Conservation (phyloP, 2,888 invertebrate genomes). For the Dascillus cervinus region DNA sequence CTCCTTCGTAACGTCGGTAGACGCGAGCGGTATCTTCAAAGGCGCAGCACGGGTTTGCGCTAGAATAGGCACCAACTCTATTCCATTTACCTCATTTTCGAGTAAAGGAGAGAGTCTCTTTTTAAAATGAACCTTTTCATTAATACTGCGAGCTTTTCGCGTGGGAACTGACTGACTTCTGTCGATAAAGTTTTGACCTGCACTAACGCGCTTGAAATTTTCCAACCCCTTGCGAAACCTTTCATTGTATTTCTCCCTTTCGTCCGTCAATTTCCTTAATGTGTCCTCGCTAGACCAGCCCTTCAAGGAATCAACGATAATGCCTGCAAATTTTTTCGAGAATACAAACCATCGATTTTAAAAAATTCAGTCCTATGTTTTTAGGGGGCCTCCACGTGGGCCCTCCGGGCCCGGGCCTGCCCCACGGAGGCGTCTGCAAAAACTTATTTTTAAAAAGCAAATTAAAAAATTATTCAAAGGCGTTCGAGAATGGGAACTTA, state of each 20-base stretch:
- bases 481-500: conserved; percentile 32
- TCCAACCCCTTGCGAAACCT: conserved; percentile 11
- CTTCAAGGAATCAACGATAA: too few relatives aligned
- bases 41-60: conserved; percentile 56
- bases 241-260: conserved; percentile 15
- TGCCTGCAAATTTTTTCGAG: conserved; percentile 11
- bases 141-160: too few relatives aligned
- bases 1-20: conserved; percentile 49
- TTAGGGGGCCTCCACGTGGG: conserved; percentile 66
- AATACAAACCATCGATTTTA: conserved; percentile 60
- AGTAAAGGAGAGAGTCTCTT: conserved; percentile 10
- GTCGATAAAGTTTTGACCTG: conserved; percentile 2
- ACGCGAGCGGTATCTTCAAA: conserved; percentile 47
- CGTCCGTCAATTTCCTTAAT: conserved; percentile 31
- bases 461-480: conserved; percentile 4
- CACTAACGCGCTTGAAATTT: conserved; percentile 10
- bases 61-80: conserved; percentile 69
- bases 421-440: conserved; percentile 51
- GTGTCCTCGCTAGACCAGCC: conserved; percentile 41
- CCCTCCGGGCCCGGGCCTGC: conserved; percentile 64
- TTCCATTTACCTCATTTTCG: conserved; percentile 43
- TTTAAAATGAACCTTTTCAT: conserved; percentile 3
- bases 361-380: conserved; percentile 64
- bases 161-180: too few relatives aligned
- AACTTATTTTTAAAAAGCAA: conserved; percentile 25